Conservation (phyloP, 30 jellyfish, hydroid and myxozoan genomes). For the Hydra vulgaris region DNA sequence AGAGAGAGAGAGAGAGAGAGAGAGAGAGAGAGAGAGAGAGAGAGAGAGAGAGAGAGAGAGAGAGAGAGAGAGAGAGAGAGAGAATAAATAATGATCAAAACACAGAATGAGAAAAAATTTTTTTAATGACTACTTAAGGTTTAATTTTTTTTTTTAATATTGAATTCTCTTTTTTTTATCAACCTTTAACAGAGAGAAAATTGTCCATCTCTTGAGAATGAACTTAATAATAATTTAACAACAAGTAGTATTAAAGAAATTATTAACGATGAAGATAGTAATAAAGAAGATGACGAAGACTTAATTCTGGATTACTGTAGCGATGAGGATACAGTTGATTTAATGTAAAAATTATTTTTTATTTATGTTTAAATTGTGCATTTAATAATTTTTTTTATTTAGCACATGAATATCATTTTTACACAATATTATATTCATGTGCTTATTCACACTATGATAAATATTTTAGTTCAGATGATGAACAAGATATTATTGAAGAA, state of each 20-base stretch:
- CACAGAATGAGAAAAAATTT: too few species aligned
- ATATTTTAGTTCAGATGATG: conserved; percentile 22
- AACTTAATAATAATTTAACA: not conserved
- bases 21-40: too few species aligned
- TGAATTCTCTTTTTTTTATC: not conserved
- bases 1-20: too few species aligned
- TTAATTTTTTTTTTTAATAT: not conserved
- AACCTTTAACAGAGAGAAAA: not conserved
- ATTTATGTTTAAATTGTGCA: not conserved
- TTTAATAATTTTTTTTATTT: not conserved
- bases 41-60: too few species aligned
- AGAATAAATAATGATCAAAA: too few species aligned
- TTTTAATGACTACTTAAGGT: too few species aligned
- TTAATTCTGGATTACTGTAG: conserved; percentile 52
- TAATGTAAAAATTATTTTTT: not conserved
- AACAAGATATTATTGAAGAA: conserved; percentile 34
- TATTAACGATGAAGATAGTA: not conserved
- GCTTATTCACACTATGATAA: too few species aligned
- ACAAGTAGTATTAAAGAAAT: too few species aligned
- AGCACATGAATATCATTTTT: too few species aligned
- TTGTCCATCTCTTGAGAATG: not conserved
- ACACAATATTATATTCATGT: too few species aligned
- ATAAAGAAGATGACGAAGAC: conserved; percentile 52
- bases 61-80: too few species aligned
- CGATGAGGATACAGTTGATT: conserved; percentile 26